These are phyloP conservation scores for Euzetes globulus DNA, from an alignment of 2,888 invertebrate genomes.

Conservation along the genomic window DNA sequence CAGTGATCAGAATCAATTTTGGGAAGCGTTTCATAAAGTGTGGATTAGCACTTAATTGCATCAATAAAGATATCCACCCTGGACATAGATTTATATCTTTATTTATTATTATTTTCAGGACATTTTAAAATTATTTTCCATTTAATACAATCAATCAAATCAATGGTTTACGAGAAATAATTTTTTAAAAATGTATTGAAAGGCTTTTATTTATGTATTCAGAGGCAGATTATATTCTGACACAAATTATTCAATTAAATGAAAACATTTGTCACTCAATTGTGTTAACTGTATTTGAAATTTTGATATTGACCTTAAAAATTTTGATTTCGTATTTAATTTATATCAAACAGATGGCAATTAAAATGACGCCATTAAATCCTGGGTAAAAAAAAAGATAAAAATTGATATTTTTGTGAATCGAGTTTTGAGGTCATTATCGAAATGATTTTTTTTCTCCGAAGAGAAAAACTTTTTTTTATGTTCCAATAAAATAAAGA, in stretches of 20 bases:
- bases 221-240: background rate
- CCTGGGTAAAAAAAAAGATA: background rate
- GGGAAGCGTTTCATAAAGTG: background rate
- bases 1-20: background rate
- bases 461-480: background rate
- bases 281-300: background rate
- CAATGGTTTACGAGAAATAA: background rate
- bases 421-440: conserved; percentile 9
- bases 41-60: too few relatives aligned
- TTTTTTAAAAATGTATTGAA: background rate
- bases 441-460: background rate
- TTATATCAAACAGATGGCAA: background rate
- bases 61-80: too few relatives aligned
- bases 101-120: background rate
- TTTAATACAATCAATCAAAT: too few relatives aligned
- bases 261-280: conserved; percentile 17
- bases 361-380: background rate
- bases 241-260: background rate
- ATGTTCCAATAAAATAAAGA: background rate
- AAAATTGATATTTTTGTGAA: too few relatives aligned
- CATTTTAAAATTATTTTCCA: too few relatives aligned
- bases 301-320: conserved; percentile 4
- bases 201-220: background rate
- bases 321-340: background rate
- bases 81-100: background rate